A percentile compares a stretch with the other conserved stretches of the same genome.
Conservation (phyloP, 2,113 vertebrate genomes). For the Dicaeum eximium region DNA sequence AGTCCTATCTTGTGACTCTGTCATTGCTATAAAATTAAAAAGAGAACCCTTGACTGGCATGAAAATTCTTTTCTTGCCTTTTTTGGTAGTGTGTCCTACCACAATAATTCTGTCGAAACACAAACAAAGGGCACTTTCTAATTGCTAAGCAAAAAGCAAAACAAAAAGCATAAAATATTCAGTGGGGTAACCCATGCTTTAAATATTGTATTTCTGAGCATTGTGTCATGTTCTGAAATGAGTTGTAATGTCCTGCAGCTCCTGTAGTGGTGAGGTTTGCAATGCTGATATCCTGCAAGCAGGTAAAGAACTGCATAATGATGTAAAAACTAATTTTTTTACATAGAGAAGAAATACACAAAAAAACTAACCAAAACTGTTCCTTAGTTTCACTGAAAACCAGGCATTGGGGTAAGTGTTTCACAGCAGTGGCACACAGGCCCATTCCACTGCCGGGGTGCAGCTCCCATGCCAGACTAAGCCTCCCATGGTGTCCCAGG, state of each 20-base stretch:
- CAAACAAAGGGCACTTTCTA: background rate
- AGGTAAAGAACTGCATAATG: background rate
- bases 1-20: background rate
- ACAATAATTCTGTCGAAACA: background rate
- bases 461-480: background rate
- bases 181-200: background rate
- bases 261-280: background rate
- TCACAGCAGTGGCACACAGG: background rate
- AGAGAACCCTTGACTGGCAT: background rate
- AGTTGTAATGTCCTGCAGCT: background rate
- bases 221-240: background rate
- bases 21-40: background rate
- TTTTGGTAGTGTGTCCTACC: background rate
- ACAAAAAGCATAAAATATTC: background rate
- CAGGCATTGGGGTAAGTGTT: background rate
- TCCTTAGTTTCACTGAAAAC: background rate
- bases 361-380: background rate
- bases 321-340: background rate
- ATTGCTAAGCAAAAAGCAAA: background rate
- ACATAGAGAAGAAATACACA: background rate
- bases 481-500: accelerated
- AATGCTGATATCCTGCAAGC: background rate
- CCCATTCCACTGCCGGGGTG: background rate
- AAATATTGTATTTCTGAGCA: background rate
- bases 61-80: constrained; percentile 23